Evolutionary conservation across 2,797 vertebrate genomes (phyloP), one percentile per base, ranked within the genome.

Genomic region (Carcharodon carcharias): DNA sequence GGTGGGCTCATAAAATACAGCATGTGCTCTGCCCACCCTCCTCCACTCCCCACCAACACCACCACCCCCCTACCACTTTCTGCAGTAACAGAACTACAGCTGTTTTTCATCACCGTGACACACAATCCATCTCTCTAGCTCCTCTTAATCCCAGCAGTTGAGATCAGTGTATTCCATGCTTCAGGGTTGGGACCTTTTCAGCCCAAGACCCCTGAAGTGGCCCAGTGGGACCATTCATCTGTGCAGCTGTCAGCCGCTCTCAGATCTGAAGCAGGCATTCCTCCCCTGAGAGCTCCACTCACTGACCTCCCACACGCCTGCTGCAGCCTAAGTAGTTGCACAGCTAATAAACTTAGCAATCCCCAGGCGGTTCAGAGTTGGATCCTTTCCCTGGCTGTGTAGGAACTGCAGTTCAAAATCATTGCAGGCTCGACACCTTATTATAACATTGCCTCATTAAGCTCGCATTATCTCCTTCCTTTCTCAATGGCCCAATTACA

Each of bases 211-310:
- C 61, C 61, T 45, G 91, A 67, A 18, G 63, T 21, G 61, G 40
- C 91, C 16, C n/a, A 67, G n/a, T 65, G 91, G 63, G 91, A 93
- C 63, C 63, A 40, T 93, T 65, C 63, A 67, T 67, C 61, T 93
- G 61, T 93, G 18, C 91, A 93, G 91, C 91, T 93, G 91, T 93
- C 91, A 93, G 50, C 91, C 91, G 4, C 63, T 45, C 91, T 93
- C 63, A 93, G 91, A 93, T 67, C 61, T 93, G 61, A 63, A 45
- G 8, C n/a, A 93, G n/a, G 61, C 61, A 26, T 23, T 26, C 63
- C 21, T 45, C 91, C 14, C 91, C 1, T 0, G 63, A 93, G 91
- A 67, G 63, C n/a, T 67, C 63, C 63, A 67, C 91, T 67, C 61
- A 6, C 91, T 93, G 91, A 93, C 91, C 91, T 93, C 61, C 91